Evolutionary conservation across 1,140 invertebrate genomes (phyloP), one percentile per base, ranked within the genome.

Genomic region (Calephelis virginiensis): DNA sequence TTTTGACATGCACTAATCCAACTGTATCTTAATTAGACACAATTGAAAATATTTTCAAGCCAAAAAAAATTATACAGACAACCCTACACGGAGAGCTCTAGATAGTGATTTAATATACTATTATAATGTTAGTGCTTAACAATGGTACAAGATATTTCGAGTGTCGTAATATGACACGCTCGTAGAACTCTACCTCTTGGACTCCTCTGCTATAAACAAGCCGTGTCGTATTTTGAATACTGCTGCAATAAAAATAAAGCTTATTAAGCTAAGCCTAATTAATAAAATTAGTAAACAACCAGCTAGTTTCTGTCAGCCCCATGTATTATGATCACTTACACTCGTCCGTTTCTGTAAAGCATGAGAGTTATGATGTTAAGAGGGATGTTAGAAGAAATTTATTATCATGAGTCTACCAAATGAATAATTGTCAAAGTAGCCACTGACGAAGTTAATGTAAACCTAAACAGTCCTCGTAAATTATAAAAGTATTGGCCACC

Each of bases 301-400:
- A 86, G 82, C 81, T 74, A 75, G 64, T 76, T 59, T 80, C 73
- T 83, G 69, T 83, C 85, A 88, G 87, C 80, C 83, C 82, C 81
- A 82, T 78, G 84, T 78, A 85, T 75, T 81, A 87, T 81, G 81
- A 81, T 78, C 80, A 90, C 89, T 91, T 91, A 91, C 89, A 89
- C 85, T 89, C 86, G 85, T 89, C 89, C 89, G 89, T 81, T 77
- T 91, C 89, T 91, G 89, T 85, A 89, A 87, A 89, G 86, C 85
- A 89, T 89, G 86, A 88, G 80, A 89, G 82, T 84, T 88, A 72
- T 81, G 70, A 82, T 68, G 85, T 89, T 89, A 89, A 72, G 81
- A 80, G 83, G 77, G 71, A 77, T 79, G 68, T 48, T n/a, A 43
- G 0, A 45, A 28, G 28, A 56, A 28, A 56, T 56, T 37, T 56